phyloP scores from a whole-genome alignment of 1,140 invertebrate genomes.

The Diorhabda elongata region DNA sequence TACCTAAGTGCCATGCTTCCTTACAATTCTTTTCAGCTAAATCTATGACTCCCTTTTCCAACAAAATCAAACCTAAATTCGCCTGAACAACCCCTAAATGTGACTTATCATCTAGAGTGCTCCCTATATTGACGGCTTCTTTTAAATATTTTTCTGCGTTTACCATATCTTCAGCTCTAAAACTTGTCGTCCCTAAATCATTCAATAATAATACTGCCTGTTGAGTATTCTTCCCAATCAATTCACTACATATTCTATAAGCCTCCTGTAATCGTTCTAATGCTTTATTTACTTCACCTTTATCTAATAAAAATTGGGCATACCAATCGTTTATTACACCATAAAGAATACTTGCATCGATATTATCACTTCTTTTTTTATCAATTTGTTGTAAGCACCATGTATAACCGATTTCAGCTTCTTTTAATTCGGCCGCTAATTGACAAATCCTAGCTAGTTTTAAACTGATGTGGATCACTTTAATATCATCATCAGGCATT shows the following conservation, averaged over 20 bases:
- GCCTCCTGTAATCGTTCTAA: conserved; percentile 65
- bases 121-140: conserved; percentile 66
- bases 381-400: conserved; percentile 71
- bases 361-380: conserved; percentile 51
- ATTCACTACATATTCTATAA: conserved; percentile 60
- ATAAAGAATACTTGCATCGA: conserved; percentile 59
- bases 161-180: conserved; percentile 60
- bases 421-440: conserved; percentile 57
- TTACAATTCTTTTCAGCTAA: conserved; percentile 70
- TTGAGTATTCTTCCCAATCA: conserved; percentile 64
- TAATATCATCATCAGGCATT: conserved; percentile 65
- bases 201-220: conserved; percentile 78
- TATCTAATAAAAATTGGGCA: conserved; percentile 67
- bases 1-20: conserved; percentile 64
- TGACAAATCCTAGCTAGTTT: conserved; percentile 71
- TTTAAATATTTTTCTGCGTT: conserved; percentile 67
- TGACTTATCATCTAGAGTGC: conserved; percentile 57
- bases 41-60: conserved; percentile 64
- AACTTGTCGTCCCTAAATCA: conserved; percentile 75
- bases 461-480: conserved; percentile 72
- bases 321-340: conserved; percentile 78
- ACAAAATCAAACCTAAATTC: conserved; percentile 77
- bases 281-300: conserved; percentile 61
- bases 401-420: conserved; percentile 69
- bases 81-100: conserved; percentile 72